A percentile compares a stretch with the other conserved stretches of the same genome.
phyloP scores from a whole-genome alignment of 2,797 vertebrate species.

The Lutjanus argentimaculatus region DNA sequence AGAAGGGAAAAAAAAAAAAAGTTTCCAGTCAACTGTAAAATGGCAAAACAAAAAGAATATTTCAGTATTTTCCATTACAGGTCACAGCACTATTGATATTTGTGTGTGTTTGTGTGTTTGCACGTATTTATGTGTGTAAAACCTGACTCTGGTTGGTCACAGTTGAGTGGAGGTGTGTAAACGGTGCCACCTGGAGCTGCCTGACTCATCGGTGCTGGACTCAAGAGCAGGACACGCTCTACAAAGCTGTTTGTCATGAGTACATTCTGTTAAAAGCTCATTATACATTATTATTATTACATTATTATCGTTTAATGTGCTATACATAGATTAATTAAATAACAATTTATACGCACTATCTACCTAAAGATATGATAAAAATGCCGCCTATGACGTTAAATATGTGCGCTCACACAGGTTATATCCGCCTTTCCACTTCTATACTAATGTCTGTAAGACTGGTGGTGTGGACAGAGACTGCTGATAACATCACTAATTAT shows the following conservation, averaged over 20 bases:
- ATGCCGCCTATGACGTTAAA: not conserved
- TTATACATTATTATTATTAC: not conserved
- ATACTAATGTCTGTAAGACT: not conserved
- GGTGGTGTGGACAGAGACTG: constrained; percentile 31
- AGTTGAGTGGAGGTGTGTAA: constrained; percentile 49
- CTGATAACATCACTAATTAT: constrained; percentile 61
- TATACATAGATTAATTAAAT: not conserved
- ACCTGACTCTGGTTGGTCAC: constrained; percentile 34
- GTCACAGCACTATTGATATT: constrained; percentile 29
- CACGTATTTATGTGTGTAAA: not conserved
- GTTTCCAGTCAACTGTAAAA: constrained; percentile 24
- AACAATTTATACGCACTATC: not conserved
- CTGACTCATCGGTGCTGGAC: not conserved
- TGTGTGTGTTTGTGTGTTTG: constrained; percentile 11
- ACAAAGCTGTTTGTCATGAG: not conserved
- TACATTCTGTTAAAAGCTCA: not conserved
- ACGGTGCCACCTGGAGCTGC: constrained; percentile 46
- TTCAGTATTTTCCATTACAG: constrained; percentile 31
- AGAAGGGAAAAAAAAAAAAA: constrained; percentile 3
- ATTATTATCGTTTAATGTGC: too few species aligned
- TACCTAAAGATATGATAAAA: not conserved
- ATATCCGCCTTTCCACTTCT: not conserved
- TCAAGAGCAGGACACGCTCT: not conserved
- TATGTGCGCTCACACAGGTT: not conserved
- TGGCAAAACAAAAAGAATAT: constrained; percentile 12